A percentile compares a stretch with the other conserved stretches of the same genome.
phyloP scores from a whole-genome alignment of 2,113 vertebrate genomes.

The Stictonetta naevosa region DNA sequence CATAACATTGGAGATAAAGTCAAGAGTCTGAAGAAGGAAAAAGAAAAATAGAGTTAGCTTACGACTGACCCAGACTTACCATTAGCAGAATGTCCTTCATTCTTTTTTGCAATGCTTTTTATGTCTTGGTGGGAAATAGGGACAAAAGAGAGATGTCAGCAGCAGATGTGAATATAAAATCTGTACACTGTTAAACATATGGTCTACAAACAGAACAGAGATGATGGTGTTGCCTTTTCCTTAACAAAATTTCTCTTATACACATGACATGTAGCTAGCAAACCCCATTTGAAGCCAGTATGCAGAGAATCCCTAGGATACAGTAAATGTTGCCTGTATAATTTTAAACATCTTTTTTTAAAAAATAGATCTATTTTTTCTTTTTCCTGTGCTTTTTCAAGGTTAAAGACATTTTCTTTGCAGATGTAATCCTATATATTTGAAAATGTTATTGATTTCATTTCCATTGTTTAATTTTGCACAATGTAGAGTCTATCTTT shows the following conservation, averaged over 20 bases:
- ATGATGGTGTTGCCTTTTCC: background rate
- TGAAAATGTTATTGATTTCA: background rate
- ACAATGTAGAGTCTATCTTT: background rate
- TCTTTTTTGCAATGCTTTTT: background rate
- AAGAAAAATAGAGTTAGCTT: background rate
- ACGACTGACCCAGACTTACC: background rate
- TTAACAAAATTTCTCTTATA: background rate
- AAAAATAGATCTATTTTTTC: background rate
- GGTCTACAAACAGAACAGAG: background rate
- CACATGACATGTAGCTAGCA: background rate
- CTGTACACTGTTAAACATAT: constrained; percentile 38
- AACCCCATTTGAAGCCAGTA: background rate
- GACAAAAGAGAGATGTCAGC: constrained; percentile 17
- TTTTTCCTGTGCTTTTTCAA: background rate
- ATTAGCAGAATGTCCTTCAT: background rate
- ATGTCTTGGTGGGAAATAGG: background rate
- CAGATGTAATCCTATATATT: background rate
- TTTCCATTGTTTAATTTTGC: constrained; percentile 27
- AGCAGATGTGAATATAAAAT: constrained; percentile 49
- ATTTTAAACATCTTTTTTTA: background rate
- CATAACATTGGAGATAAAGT: background rate
- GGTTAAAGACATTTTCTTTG: background rate
- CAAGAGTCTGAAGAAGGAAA: background rate
- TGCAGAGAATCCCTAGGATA: background rate
- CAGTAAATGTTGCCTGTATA: background rate